phyloP scores from a whole-genome alignment of 2,888 invertebrate species.

The Hydropsyche betteni region DNA sequence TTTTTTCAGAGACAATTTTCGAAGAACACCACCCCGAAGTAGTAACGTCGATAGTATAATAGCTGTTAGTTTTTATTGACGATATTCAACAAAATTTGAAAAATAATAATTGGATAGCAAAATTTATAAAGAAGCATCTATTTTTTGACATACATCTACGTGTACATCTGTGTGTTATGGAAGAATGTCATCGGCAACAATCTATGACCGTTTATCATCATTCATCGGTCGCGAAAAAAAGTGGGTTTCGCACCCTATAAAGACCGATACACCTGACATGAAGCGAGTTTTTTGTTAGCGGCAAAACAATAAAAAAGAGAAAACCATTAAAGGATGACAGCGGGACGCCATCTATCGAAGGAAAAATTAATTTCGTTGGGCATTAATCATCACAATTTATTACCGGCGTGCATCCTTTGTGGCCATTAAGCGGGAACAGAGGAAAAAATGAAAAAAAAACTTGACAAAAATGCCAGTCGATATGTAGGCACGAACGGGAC shows the following conservation, averaged over 20 bases:
- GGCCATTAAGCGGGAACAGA: constrained; percentile 44
- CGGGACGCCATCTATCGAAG: constrained; percentile 52
- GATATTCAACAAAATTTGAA: not conserved
- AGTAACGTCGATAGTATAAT: constrained; percentile 33
- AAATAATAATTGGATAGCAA: not conserved
- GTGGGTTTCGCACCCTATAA: constrained; percentile 43
- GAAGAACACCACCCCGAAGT: constrained; percentile 26
- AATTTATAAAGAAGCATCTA: not conserved
- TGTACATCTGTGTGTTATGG: not conserved
- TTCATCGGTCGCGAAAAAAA: constrained; percentile 28
- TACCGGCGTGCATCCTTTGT: constrained; percentile 49
- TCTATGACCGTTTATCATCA: not conserved
- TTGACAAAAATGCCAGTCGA: constrained; percentile 50
- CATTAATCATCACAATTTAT: constrained; percentile 52
- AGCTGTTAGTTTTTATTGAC: not conserved
- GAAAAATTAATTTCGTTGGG: constrained; percentile 51
- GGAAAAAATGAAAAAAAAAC: constrained; percentile 44
- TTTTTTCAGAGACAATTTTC: constrained; percentile 41
- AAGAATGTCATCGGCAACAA: too few relatives aligned
- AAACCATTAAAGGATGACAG: constrained; percentile 51
- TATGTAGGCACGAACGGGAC: constrained; percentile 11
- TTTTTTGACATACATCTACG: not conserved
- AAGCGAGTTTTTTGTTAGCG: constrained; percentile 43
- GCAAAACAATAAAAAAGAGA: constrained; percentile 44
- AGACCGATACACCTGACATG: constrained; percentile 51